Conservation (phyloP, 1,140 invertebrate genomes). For the Wiebesia pumilae region DNA sequence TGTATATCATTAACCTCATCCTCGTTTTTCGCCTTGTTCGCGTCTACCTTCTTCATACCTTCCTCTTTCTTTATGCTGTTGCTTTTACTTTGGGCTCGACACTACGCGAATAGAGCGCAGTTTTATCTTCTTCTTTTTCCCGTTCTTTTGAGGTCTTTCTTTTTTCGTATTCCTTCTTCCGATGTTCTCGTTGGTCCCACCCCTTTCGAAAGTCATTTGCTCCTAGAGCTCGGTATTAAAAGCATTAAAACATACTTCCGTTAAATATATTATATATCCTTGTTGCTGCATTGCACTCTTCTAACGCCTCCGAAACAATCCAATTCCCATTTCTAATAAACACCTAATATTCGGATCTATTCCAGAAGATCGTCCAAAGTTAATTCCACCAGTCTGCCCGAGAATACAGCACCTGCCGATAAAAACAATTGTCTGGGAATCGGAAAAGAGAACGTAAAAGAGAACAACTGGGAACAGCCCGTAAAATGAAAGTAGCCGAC, state of each 20-base stretch:
- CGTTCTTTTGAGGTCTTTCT: constrained; percentile 17
- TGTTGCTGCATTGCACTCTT: too few relatives aligned
- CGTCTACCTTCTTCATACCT: constrained; percentile 8
- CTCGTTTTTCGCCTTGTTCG: constrained; percentile 67
- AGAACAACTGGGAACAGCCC: neutral
- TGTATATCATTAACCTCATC: constrained; percentile 74
- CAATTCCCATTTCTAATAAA: too few relatives aligned
- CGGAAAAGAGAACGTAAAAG: neutral
- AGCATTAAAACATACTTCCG: too few relatives aligned
- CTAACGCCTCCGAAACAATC: too few relatives aligned
- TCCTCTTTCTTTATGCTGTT: neutral
- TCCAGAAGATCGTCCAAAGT: too few relatives aligned
- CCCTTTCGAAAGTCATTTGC: neutral
- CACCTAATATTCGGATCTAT: too few relatives aligned
- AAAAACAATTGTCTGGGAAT: too few relatives aligned
- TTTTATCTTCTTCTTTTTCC: constrained; percentile 62
- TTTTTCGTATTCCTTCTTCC: neutral
- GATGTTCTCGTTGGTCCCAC: neutral
- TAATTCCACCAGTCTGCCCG: too few relatives aligned
- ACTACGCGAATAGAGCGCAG: neutral
- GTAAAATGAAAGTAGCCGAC: too few relatives aligned
- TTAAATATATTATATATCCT: too few relatives aligned
- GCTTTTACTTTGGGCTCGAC: neutral
- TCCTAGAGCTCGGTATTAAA: too few relatives aligned
- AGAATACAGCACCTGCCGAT: too few relatives aligned